phyloP scores from a whole-genome alignment of 2,113 vertebrate species.

The Gnathonemus echidnorhynchus region DNA sequence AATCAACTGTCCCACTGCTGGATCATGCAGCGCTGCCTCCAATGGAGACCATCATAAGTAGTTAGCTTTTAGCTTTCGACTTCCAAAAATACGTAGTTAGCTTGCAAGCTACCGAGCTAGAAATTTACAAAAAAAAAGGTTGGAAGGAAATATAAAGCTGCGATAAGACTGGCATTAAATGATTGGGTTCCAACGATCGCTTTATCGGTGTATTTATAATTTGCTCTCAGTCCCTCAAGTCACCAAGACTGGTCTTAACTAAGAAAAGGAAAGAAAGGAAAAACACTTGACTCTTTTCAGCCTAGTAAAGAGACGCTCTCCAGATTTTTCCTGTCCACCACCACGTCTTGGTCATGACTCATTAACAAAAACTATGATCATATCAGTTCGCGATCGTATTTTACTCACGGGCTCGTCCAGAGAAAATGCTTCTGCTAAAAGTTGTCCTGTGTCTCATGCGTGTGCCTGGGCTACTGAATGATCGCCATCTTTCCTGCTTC shows the following conservation, averaged over 20 bases:
- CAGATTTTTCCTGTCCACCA: conserved; percentile 56
- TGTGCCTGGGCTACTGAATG: conserved; percentile 92
- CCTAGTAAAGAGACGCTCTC: conserved; percentile 67
- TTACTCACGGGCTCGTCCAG: conserved; percentile 61
- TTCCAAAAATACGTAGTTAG: conserved; percentile 17
- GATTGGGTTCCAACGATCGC: conserved; percentile 40
- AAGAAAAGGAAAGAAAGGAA: conserved; percentile 43
- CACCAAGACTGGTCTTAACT: conserved; percentile 56
- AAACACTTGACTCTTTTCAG: conserved; percentile 52
- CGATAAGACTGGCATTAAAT: conserved; percentile 55
- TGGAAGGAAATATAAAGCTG: conserved; percentile 47
- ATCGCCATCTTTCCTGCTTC: conserved; percentile 98
- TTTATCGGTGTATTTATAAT: conserved; percentile 31
- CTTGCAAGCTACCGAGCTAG: conserved; percentile 24
- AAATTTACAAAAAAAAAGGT: conserved; percentile 22
- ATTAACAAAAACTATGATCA: conserved; percentile 46
- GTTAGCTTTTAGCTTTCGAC: conserved; percentile 19
- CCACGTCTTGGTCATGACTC: conserved; percentile 56
- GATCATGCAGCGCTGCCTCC: neutral
- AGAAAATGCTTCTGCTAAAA: conserved; percentile 57
- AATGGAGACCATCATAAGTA: neutral
- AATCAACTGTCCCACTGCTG: conserved; percentile 8
- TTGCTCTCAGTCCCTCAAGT: conserved; percentile 42
- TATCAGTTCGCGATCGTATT: conserved; percentile 44
- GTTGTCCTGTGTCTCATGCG: conserved; percentile 88